Evolutionary conservation across 53 echinoderm and acorn worm genomes (phyloP), one percentile per base, ranked within the genome.

Genomic region (Echinarachnius parma): DNA sequence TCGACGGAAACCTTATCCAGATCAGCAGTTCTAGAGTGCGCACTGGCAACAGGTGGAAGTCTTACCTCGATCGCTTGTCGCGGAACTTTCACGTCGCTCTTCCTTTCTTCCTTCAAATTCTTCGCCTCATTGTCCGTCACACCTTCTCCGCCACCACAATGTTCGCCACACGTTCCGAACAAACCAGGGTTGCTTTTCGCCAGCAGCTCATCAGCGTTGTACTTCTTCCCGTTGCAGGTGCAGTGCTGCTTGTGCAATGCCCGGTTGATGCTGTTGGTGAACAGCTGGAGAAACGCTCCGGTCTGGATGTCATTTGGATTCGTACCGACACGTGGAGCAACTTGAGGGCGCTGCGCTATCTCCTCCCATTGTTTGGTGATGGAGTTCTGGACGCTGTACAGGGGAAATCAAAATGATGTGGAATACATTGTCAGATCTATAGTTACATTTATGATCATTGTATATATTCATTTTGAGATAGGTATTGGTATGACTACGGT

Each of bases 191-290:
- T 93, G 55, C 89, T 89, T 49, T 78, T 83, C n/a, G 80, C 84
- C 21, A 62, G 53, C 15, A 93, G 86, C 53, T 93, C 94, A 7
- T 81, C 78, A 3, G 94, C 80, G 2, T 90, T 59, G 62, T 88
- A 93, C 31, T 62, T 22, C 30, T 79, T 77, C 37, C 89, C 86
- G 28, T 77, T 78, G 61, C 90, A 86, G 10, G 72, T 77, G 39
- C 82, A 86, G 58, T 47, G 79, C 76, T 93, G 86, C 67, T 93
- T 93, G 44, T 89, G 94, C 23, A 93, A 78, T 0, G 94, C 94
- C 9, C 61, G 77, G 55, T 83, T 93, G 45, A 93, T 81, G 76
- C 94, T 93, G 53, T 93, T 93, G 33, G 94, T 90, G 45, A 93
- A 90, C 22, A 79, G 81, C 35, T 90, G 94, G 1, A 93, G 72